A percentile compares a stretch with the other conserved stretches of the same genome.
These are phyloP conservation scores for Phaethornis superciliosus DNA, from an alignment of 2,113 vertebrate species.

Conservation along the genomic window DNA sequence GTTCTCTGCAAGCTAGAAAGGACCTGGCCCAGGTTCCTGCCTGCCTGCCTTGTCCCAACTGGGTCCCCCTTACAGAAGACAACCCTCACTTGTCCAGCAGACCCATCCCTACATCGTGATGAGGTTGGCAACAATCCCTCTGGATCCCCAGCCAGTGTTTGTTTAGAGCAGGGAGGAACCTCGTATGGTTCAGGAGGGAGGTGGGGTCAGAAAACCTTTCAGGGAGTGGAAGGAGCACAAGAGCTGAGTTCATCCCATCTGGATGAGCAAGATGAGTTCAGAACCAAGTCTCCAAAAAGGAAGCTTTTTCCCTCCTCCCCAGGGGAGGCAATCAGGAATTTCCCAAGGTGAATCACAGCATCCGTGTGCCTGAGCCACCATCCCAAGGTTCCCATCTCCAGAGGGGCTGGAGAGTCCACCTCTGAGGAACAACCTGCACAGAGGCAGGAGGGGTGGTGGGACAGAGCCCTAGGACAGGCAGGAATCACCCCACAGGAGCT, in stretches of 20 bases:
- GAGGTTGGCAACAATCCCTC: not conserved
- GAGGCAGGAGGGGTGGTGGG: not conserved
- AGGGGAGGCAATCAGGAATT: not conserved
- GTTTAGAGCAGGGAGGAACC: not conserved
- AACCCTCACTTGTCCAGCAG: not conserved
- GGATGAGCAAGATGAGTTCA: not conserved
- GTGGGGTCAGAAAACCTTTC: not conserved
- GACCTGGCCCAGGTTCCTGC: not conserved
- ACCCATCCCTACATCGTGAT: not conserved
- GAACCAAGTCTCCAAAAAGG: rapidly evolving
- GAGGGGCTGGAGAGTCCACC: not conserved
- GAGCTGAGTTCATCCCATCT: not conserved
- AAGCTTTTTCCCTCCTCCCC: not conserved
- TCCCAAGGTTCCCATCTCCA: not conserved
- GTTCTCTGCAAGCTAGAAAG: slow-evolving; percentile 1
- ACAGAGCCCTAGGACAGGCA: not conserved
- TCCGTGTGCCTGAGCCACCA: not conserved
- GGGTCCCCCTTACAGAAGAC: not conserved
- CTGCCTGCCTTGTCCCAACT: not conserved
- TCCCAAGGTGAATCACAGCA: not conserved
- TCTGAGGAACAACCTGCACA: not conserved
- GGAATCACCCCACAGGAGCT: not conserved
- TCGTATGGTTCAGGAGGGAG: too few relatives aligned
- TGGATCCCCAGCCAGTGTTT: not conserved
- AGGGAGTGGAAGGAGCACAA: not conserved